Conservation (phyloP, 37 sponge, comb jelly and placozoan genomes). For the Spongia lamella region DNA sequence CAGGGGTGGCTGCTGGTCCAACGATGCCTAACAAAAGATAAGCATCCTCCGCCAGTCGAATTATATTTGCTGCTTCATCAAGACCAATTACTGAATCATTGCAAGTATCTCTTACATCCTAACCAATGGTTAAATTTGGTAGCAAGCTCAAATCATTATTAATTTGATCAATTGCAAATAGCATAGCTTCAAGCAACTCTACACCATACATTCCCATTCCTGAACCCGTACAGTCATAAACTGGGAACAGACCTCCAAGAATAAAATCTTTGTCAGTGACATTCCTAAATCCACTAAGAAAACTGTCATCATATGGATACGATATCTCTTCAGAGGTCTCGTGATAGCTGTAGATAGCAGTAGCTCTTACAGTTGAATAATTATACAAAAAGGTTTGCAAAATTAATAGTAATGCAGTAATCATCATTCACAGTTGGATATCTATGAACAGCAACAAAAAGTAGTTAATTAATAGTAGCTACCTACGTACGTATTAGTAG, state of each 20-base stretch:
- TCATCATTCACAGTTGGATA: too few relatives aligned
- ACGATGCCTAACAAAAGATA: constrained; percentile 47
- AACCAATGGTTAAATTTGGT: constrained; percentile 66
- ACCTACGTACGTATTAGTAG: too few relatives aligned
- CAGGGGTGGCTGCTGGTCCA: constrained; percentile 78
- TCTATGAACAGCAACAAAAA: too few relatives aligned
- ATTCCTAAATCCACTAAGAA: constrained; percentile 33
- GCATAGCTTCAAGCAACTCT: constrained; percentile 90
- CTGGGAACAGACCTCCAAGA: constrained; percentile 87
- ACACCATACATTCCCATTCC: constrained; percentile 68
- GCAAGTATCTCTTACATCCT: constrained; percentile 91
- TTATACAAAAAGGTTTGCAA: too few relatives aligned
- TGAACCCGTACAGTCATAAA: constrained; percentile 47
- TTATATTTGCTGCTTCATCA: constrained; percentile 74
- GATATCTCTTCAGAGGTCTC: too few relatives aligned
- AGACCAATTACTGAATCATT: constrained; percentile 62
- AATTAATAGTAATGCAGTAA: too few relatives aligned
- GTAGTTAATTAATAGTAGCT: too few relatives aligned
- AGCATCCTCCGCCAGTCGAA: neutral
- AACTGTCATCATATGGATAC: too few relatives aligned
- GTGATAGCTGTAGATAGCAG: too few relatives aligned
- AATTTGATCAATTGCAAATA: constrained; percentile 71
- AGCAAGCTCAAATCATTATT: constrained; percentile 63
- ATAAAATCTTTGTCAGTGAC: constrained; percentile 54
- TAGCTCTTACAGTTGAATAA: too few relatives aligned